Conservation (phyloP, 2,113 vertebrate genomes). For the Anser brachyrhynchus region DNA sequence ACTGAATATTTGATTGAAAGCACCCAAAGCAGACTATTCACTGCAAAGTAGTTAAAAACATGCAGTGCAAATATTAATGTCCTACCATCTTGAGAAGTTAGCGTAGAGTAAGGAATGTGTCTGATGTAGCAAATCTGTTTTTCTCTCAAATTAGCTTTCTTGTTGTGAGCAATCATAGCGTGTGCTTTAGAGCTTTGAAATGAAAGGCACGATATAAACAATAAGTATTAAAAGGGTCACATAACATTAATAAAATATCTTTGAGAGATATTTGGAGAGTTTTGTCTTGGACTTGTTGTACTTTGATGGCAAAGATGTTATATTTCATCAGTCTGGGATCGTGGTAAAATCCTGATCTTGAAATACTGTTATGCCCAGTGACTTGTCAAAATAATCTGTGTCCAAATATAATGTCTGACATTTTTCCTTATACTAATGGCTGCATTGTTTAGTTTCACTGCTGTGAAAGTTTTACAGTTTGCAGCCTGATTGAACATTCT, state of each 20-base stretch:
- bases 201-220: neutral
- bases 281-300: neutral
- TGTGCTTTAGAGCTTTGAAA: neutral
- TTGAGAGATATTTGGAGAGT: neutral
- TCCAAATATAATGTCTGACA: neutral
- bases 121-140: neutral
- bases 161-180: neutral
- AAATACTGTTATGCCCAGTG: neutral
- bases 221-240: neutral
- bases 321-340: neutral
- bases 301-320: neutral
- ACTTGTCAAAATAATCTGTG: neutral
- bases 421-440: neutral
- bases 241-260: neutral
- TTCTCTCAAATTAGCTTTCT: neutral
- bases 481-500: neutral
- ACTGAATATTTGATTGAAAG: constrained; percentile 26
- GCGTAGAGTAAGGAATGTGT: neutral
- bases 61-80: neutral
- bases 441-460: neutral
- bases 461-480: neutral
- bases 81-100: neutral
- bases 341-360: constrained; percentile 11
- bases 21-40: neutral
- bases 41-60: neutral